These are phyloP conservation scores for Petrocephalus zakoni DNA, from an alignment of 2,113 vertebrate genomes.

Conservation along the genomic window DNA sequence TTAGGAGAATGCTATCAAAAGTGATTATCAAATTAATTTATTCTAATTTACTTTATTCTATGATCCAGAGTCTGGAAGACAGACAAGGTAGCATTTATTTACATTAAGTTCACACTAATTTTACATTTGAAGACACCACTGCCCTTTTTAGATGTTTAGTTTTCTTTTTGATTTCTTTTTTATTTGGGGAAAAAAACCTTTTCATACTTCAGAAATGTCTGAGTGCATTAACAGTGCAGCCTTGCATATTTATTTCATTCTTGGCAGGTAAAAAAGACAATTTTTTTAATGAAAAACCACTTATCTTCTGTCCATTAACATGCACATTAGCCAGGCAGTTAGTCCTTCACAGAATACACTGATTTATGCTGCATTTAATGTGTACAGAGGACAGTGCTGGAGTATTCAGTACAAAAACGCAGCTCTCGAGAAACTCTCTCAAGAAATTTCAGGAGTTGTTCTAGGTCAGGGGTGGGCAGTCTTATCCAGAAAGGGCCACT, in stretches of 20 bases:
- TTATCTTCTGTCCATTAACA: constrained; percentile 11
- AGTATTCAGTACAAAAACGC: neutral
- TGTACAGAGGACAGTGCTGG: neutral
- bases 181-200: neutral
- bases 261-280: neutral
- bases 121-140: neutral
- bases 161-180: neutral
- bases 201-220: neutral
- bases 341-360: neutral
- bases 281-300: neutral
- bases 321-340: neutral
- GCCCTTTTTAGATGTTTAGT: neutral
- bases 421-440: neutral
- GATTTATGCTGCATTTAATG: neutral
- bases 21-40: neutral
- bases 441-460: neutral
- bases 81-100: neutral
- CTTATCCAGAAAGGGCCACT: no score
- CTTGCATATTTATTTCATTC: neutral
- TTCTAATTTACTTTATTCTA: neutral
- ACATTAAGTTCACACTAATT: neutral
- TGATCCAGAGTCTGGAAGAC: neutral
- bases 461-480: neutral
- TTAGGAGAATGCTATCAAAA: neutral
- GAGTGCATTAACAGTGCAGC: neutral